Evolutionary conservation across 1,140 invertebrate genomes (phyloP), one percentile per base, ranked within the genome.

Genomic region (Ostrea edulis): DNA sequence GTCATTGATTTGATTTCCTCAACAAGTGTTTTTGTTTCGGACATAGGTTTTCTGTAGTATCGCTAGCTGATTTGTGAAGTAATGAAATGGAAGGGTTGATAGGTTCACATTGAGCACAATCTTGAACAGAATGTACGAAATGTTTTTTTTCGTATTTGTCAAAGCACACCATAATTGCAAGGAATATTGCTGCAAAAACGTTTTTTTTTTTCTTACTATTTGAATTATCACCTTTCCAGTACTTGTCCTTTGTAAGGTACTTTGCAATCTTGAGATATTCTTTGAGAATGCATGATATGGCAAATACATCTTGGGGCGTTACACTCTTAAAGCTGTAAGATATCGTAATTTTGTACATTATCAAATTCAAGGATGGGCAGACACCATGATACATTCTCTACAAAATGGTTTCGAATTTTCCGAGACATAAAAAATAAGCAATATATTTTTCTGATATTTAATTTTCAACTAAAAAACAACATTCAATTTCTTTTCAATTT

Each of bases 261-360:
- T 62, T 62, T 62, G 58, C n/a, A 62, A n/a, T 62, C n/a, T 62
- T 62, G 58, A 62, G n/a, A 62, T 62, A 62, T 62, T 62, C n/a
- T 14, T 20, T 4, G 4, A 20, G 20, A 62, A 62, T 20, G 5
- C n/a, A 20, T 62, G 8, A n/a, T 62, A 62, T n/a, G 58, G 12
- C 12, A 62, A 20, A n/a, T 62, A 62, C 58, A 62, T 62, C 20
- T 62, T 62, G 8, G 58, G 58, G 58, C 58, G 20, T 62, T 4
- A 62, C n/a, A n/a, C 12, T 62, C 17, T 62, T 8, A 62, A 11
- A 62, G 58, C 20, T 58, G 20, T 17, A 17, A 17, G 20, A 17
- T 58, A 8, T 58, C 55, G 20, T 58, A 17, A 58, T 58, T 58
- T 58, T 4, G 14, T 17, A 12, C 55, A 17, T 58, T 17, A 12